These are phyloP conservation scores for Oreonectes daqikongensis DNA, from an alignment of 2,797 vertebrate species.

Conservation along the genomic window DNA sequence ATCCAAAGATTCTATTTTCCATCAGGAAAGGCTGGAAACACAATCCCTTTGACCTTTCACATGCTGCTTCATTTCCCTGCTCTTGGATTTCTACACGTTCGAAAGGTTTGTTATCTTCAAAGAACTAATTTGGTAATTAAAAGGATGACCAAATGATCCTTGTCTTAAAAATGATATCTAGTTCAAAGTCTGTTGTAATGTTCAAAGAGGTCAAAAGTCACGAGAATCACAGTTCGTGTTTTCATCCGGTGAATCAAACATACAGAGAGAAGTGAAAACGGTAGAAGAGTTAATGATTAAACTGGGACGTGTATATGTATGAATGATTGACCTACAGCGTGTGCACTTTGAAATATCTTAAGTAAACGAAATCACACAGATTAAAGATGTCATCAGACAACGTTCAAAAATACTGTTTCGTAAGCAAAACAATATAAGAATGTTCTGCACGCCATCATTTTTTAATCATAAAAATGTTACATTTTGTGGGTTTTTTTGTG, in stretches of 20 bases:
- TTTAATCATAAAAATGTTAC: too few species aligned
- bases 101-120: neutral
- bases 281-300: slow-evolving; percentile 59
- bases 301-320: slow-evolving; percentile 59
- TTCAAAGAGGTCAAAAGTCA: neutral
- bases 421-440: too few species aligned
- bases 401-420: neutral
- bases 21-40: slow-evolving; percentile 9
- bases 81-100: neutral
- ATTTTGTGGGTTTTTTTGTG: neutral
- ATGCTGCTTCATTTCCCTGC: slow-evolving; percentile 8
- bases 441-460: too few species aligned
- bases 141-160: neutral
- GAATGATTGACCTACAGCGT: slow-evolving; percentile 67
- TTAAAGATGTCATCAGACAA: slow-evolving; percentile 7
- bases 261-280: neutral
- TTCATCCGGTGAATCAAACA: slow-evolving; percentile 4
- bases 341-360: slow-evolving; percentile 23
- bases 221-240: neutral
- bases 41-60: slow-evolving; percentile 22
- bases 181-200: neutral
- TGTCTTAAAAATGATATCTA: neutral
- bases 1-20: neutral
- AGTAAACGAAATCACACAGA: slow-evolving; percentile 46
- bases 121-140: neutral